A percentile compares a stretch with the other conserved stretches of the same genome.
These are phyloP conservation scores for Copidosoma aretas DNA, from an alignment of 2,888 invertebrate genomes.

Conservation along the genomic window DNA sequence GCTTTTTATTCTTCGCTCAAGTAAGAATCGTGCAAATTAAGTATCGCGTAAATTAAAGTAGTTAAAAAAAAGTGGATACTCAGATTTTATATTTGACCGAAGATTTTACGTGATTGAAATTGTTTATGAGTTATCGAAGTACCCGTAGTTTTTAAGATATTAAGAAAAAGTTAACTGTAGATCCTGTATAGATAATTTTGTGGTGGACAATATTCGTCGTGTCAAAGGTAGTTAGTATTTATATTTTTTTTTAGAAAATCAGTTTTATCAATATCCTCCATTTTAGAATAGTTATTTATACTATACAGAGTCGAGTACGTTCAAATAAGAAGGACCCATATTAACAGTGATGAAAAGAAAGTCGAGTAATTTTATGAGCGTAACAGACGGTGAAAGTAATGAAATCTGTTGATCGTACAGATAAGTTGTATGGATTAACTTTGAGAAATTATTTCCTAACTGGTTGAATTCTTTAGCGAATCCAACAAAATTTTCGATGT, in stretches of 20 bases:
- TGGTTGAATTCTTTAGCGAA: constrained; percentile 26
- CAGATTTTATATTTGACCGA: no score
- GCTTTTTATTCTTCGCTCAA: no score
- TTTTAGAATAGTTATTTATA: no score
- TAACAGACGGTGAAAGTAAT: constrained; percentile 4
- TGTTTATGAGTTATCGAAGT: no score
- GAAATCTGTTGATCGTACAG: constrained; percentile 6
- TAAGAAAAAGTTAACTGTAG: constrained; percentile 8
- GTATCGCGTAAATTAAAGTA: no score
- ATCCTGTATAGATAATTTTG: constrained; percentile 28
- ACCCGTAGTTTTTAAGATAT: no score
- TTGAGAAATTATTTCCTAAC: constrained; percentile 12
- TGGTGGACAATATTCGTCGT: constrained; percentile 39
- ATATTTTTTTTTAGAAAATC: background rate
- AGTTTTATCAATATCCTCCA: no score
- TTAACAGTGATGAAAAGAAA: constrained; percentile 10
- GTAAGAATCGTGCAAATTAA: no score
- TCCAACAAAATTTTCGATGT: background rate
- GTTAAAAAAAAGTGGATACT: no score
- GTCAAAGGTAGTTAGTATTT: constrained; percentile 11
- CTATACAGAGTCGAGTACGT: background rate
- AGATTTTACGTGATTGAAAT: no score
- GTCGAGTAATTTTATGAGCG: constrained; percentile 8
- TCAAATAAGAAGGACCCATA: constrained; percentile 17
- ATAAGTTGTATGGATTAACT: constrained; percentile 11